Conservation (phyloP, 2,888 invertebrate genomes). For the Platypus cylindrus region DNA sequence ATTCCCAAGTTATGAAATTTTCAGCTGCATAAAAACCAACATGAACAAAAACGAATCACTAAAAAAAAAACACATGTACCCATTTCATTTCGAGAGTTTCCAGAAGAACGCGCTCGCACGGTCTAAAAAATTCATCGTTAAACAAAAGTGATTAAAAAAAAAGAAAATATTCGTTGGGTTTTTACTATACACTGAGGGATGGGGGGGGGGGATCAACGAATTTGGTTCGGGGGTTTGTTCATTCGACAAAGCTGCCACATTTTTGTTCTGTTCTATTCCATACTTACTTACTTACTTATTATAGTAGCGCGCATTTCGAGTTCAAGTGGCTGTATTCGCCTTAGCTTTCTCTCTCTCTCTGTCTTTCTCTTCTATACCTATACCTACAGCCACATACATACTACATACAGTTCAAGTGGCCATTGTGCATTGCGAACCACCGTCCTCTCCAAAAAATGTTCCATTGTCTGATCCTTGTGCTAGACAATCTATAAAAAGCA, state of each 20-base stretch:
- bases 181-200: no score
- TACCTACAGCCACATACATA: constrained; percentile 26
- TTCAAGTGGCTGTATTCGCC: constrained; percentile 25
- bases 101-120: constrained; percentile 11
- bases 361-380: no score
- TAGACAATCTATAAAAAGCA: constrained; percentile 22
- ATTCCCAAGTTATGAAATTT: no score
- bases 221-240: constrained; percentile 8
- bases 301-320: constrained; percentile 14
- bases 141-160: background rate
- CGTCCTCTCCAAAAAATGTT: constrained; percentile 17
- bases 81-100: constrained; percentile 3
- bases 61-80: no score
- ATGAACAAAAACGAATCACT: no score
- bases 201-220: no score
- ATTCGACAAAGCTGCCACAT: constrained; percentile 12
- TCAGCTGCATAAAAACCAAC: no score
- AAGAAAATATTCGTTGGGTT: no score
- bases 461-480: constrained; percentile 23
- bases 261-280: no score
- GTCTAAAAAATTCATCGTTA: background rate
- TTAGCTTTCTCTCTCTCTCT: no score
- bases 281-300: no score
- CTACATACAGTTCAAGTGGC: constrained; percentile 26
- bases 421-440: constrained; percentile 24